Evolutionary conservation across 2,888 invertebrate species (phyloP).

Genomic region (Sisyra terminalis): DNA sequence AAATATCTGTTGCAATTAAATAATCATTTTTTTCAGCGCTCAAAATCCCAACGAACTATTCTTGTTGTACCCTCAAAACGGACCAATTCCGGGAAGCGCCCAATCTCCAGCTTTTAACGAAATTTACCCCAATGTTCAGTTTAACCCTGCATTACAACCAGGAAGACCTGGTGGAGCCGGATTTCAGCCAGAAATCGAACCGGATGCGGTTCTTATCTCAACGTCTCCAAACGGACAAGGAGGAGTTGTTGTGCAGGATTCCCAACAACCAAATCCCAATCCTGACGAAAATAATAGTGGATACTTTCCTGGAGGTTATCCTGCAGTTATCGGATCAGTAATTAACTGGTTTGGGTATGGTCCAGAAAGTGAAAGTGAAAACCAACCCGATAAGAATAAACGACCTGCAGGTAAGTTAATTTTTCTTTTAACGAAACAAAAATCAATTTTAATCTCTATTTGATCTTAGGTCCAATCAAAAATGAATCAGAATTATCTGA

Average conservation of each 20-base stretch:
- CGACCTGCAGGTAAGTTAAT: too few species aligned
- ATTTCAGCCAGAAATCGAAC: conserved; percentile 28
- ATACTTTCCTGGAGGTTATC: background rate
- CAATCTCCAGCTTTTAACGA: conserved; percentile 4
- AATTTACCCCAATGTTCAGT: conserved; percentile 7
- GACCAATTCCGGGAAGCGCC: background rate
- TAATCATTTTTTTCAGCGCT: background rate
- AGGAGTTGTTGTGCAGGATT: too few species aligned
- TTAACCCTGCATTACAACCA: conserved; percentile 2
- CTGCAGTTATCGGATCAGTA: conserved; percentile 8
- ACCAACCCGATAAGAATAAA: background rate
- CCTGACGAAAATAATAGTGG: conserved; percentile 26
- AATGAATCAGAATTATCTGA: background rate
- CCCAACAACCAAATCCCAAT: conserved; percentile 17
- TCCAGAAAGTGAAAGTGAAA: background rate
- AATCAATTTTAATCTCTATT: too few species aligned
- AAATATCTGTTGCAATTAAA: too few species aligned
- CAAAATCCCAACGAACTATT: background rate
- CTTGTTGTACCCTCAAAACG: conserved; percentile 1
- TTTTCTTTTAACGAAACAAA: too few species aligned
- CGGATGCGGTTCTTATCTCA: conserved; percentile 31
- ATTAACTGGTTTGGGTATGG: background rate
- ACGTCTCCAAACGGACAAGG: conserved; percentile 18
- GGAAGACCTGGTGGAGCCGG: conserved; percentile 16
- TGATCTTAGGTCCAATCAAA: too few species aligned